These are phyloP conservation scores for Stenodema calcarata DNA, from an alignment of 2,888 invertebrate species.

Conservation along the genomic window DNA sequence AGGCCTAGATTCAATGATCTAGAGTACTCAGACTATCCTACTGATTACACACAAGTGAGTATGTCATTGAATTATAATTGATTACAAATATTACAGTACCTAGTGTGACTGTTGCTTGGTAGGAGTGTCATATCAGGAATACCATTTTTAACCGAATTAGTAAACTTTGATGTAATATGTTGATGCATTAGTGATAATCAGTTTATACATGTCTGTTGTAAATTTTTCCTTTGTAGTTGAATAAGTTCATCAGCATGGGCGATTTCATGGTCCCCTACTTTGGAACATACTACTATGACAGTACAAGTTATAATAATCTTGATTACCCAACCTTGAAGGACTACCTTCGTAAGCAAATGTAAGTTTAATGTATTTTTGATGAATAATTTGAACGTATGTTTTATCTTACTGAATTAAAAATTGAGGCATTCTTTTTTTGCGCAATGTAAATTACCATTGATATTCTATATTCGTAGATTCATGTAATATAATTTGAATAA, in stretches of 20 bases:
- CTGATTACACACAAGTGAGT: slow-evolving; percentile 61
- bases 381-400: background rate
- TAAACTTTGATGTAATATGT: too few species aligned
- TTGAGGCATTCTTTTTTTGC: too few species aligned
- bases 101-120: too few species aligned
- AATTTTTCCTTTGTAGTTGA: slow-evolving; percentile 59
- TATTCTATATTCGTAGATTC: too few species aligned
- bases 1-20: slow-evolving; percentile 59
- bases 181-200: background rate
- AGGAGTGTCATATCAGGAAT: too few species aligned
- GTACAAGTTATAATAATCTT: slow-evolving; percentile 66
- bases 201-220: background rate
- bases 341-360: slow-evolving; percentile 90
- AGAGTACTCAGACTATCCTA: slow-evolving; percentile 64
- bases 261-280: slow-evolving; percentile 66
- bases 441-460: too few species aligned
- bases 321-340: slow-evolving; percentile 77
- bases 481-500: too few species aligned
- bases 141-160: too few species aligned
- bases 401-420: background rate
- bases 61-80: too few species aligned
- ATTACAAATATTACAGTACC: too few species aligned
- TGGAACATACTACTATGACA: slow-evolving; percentile 70
- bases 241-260: slow-evolving; percentile 58
- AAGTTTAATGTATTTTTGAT: slow-evolving; percentile 64